Conservation (phyloP, 2,113 vertebrate species). For the Nanger granti region DNA sequence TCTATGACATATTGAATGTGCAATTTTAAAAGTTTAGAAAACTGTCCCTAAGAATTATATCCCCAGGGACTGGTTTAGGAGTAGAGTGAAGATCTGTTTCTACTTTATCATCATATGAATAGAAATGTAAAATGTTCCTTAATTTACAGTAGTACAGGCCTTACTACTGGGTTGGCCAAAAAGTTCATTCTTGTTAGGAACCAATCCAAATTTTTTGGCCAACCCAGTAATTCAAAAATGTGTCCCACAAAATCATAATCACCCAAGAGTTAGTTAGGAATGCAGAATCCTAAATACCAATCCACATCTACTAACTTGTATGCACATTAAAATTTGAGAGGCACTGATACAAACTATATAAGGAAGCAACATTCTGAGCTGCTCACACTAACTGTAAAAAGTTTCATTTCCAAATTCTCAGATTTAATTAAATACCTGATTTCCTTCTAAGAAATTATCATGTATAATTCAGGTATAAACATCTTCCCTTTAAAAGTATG, state of each 20-base stretch:
- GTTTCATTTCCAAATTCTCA: conserved; percentile 4
- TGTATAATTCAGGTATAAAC: not conserved
- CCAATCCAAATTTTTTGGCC: not conserved
- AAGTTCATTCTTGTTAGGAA: not conserved
- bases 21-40: not conserved
- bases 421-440: not conserved
- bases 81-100: not conserved
- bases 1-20: not conserved
- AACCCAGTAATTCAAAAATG: not conserved
- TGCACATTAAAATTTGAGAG: not conserved
- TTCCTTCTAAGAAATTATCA: conserved; percentile 8
- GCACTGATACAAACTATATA: not conserved
- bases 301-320: not conserved
- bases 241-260: not conserved
- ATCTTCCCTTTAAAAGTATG: not conserved
- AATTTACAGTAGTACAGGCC: not conserved
- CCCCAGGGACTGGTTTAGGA: not conserved
- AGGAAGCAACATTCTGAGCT: not conserved
- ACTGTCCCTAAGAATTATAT: not conserved
- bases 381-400: not conserved
- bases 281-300: not conserved
- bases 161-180: not conserved
- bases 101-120: not conserved
- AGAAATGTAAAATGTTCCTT: not conserved
- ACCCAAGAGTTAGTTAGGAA: not conserved